Evolutionary conservation across 2,797 vertebrate genomes (phyloP), one percentile per base, ranked within the genome.

Genomic region (Setipinna tenuifilis): DNA sequence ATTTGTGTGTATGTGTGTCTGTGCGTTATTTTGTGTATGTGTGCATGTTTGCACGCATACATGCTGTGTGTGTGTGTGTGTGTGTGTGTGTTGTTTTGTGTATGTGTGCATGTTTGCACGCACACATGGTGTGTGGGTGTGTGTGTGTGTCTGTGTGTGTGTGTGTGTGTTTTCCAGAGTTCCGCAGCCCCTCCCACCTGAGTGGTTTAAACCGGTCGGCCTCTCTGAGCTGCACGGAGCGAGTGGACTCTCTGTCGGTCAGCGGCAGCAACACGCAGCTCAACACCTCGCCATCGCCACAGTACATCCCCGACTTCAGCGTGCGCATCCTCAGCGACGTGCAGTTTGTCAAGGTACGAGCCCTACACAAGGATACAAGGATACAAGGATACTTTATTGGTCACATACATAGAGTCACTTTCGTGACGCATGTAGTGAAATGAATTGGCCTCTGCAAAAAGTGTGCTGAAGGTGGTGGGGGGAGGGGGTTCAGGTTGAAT

Each of bases 291-390:
- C 21, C 92, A 0, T 89, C 93, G 23, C 82, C 92, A 2, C 97
- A 96, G 92, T 99, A 99, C 86, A 71, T 95, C 25, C 97, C 98
- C 0, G 98, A 99, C 91, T 99, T 99, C 96, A 97, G 96, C 1
- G 97, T 99, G 0, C 96, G 98, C 0, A 98, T 98, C 0, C 96
- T 99, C 83, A 92, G 89, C 0, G 97, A 99, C 93, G 94, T 99
- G 25, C 98, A 99, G 95, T 98, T 95, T 35, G 95, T 98, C 85
- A 99, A 98, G 98, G 98, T 98, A 91, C 41, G 85, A 82, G 17
- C 11, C 11, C n/a, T n/a, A n/a, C n/a, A n/a, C n/a, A n/a, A n/a
- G n/a, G n/a, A n/a, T n/a, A n/a, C n/a, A n/a, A n/a, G n/a, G n/a
- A n/a, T n/a, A n/a, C n/a, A n/a, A n/a, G n/a, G n/a, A n/a, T n/a